Evolutionary conservation across 2,113 vertebrate genomes (phyloP), one percentile per base, ranked within the genome.

Genomic region (Equus przewalskii): DNA sequence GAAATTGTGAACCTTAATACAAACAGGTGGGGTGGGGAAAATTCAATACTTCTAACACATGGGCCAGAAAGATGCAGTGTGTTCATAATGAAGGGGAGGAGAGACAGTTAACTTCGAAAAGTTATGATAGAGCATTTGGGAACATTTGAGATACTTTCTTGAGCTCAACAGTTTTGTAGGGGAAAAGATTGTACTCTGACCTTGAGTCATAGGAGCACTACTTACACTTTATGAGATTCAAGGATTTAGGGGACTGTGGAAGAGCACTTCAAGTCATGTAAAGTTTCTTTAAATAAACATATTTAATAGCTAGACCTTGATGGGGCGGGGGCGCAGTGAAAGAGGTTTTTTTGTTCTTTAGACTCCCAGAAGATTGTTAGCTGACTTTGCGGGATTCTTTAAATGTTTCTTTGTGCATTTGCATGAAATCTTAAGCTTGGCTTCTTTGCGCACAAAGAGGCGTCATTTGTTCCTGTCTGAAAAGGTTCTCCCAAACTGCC

Each of bases 401-500:
- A 78, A 94, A 73, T 96, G 64, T 70, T 87, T 80, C 41, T 83
- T 94, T 97, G 86, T 82, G 54, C 62, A 26, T 92, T n/a, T 80
- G 91, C 95, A 7, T 0, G 41, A 26, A 76, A 62, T 58, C 90
- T 94, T 89, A 65, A 94, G 97, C 67, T 91, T 65, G 87, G 78
- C 46, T 95, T 97, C 93, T 97, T 97, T 84, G 51, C 80, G 86
- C 95, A 94, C 82, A 67, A 84, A 70, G 84, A 95, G 96, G 64
- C 82, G 60, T 97, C 10, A 1, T 96, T 98, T 96, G 44, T 75
- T 92, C 73, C 94, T 93, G 79, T 96, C 80, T 95, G 36, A 60
- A 96, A 90, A 94, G 44, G 85, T 96, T 96, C 88, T 92, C 95
- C 54, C 5, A 64, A 98, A 91, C 83, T 96, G 56, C 96, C 92